A percentile compares a stretch with the other conserved stretches of the same genome.
These are phyloP conservation scores for Dermatemys mawii DNA, from an alignment of 2,113 vertebrate genomes.

Conservation along the genomic window DNA sequence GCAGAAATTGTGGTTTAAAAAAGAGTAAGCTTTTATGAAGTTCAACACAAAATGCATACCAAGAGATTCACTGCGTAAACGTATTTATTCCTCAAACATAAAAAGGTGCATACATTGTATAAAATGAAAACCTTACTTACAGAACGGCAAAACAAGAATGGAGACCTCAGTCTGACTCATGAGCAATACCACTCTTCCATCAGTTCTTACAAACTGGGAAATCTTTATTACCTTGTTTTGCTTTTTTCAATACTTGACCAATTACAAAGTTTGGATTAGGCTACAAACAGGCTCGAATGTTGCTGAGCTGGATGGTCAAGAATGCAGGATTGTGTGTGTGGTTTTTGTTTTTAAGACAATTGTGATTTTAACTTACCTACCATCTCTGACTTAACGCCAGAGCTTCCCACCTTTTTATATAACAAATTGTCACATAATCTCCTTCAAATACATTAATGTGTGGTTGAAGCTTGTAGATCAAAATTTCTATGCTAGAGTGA, in stretches of 20 bases:
- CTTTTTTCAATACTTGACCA: accelerated
- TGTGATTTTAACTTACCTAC: too few species aligned
- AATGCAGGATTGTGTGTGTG: too few species aligned
- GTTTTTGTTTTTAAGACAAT: too few species aligned
- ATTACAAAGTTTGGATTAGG: background rate
- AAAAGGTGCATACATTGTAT: background rate
- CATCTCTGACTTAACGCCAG: too few species aligned
- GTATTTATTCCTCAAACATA: background rate
- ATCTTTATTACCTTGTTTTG: background rate
- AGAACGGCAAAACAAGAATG: too few species aligned
- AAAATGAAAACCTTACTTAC: background rate
- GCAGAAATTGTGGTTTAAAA: background rate
- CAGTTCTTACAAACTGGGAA: too few species aligned
- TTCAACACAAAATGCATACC: background rate
- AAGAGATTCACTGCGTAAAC: background rate
- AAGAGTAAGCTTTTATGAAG: background rate
- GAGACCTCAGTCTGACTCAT: too few species aligned
- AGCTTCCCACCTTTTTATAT: too few species aligned
- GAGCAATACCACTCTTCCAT: too few species aligned
- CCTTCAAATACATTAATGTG: background rate
- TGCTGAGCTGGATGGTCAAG: background rate
- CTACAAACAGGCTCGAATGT: background rate
- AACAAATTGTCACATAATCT: too few species aligned
- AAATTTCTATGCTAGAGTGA: background rate
- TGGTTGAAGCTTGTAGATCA: slow-evolving; percentile 4